These are phyloP conservation scores for Chloebia gouldiae DNA, from an alignment of 2,113 vertebrate genomes.

Conservation along the genomic window DNA sequence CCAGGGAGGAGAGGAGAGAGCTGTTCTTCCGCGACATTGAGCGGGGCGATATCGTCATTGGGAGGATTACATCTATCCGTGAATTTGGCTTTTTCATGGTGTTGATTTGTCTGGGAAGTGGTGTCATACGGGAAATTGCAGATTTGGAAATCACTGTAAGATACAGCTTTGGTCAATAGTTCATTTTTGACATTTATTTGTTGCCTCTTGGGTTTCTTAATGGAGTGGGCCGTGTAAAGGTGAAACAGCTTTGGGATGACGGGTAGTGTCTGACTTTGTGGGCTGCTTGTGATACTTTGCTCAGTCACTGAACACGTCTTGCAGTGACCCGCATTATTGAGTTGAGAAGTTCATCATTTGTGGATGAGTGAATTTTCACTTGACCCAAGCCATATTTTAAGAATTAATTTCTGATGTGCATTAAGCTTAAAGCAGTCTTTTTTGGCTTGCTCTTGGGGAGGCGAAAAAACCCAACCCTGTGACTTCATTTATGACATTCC, in stretches of 20 bases:
- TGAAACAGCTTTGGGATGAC: neutral
- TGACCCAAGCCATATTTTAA: neutral
- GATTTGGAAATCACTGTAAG: slow-evolving; percentile 92
- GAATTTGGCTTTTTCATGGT: slow-evolving; percentile 98
- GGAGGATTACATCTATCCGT: slow-evolving; percentile 89
- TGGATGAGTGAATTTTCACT: neutral
- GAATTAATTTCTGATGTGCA: accelerated
- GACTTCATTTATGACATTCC: neutral
- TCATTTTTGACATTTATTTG: accelerated
- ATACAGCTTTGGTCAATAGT: neutral
- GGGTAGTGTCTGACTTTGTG: neutral
- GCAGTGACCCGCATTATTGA: accelerated
- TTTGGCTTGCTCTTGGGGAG: neutral
- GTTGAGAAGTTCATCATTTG: neutral
- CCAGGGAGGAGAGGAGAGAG: slow-evolving; percentile 82
- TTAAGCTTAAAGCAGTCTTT: neutral
- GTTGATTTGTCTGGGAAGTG: slow-evolving; percentile 86
- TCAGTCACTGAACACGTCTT: neutral
- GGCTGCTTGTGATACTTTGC: neutral
- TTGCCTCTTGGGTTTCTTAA: accelerated
- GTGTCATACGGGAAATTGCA: slow-evolving; percentile 85
- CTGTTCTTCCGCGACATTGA: slow-evolving; percentile 92
- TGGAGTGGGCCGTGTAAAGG: accelerated
- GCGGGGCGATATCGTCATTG: slow-evolving; percentile 89
- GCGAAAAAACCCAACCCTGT: accelerated